Conservation (phyloP, 2,113 vertebrate species). For the Corydoras maculifer region DNA sequence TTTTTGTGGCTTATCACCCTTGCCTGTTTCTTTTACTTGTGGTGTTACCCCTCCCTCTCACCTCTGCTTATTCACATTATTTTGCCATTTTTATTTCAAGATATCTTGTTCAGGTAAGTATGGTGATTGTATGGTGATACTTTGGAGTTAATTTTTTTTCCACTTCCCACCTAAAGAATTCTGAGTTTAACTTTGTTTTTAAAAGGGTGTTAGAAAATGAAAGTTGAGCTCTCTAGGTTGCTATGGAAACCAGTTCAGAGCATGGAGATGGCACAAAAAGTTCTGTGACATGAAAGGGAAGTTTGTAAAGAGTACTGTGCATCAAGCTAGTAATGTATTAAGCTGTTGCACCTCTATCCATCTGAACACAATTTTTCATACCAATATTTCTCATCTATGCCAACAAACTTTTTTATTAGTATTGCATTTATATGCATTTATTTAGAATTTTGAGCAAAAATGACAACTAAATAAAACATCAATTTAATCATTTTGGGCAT, state of each 20-base stretch:
- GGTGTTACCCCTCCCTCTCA: constrained; percentile 4
- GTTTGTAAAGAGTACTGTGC: not conserved
- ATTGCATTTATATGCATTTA: too few relatives aligned
- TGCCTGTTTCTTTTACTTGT: constrained; percentile 11
- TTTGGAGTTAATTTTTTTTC: constrained; percentile 24
- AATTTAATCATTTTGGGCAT: too few relatives aligned
- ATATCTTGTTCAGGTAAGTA: constrained; percentile 20
- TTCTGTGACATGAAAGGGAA: constrained; percentile 16
- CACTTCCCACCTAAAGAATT: constrained; percentile 18
- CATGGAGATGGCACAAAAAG: constrained; percentile 20
- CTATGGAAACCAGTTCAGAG: constrained; percentile 38
- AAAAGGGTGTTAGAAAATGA: constrained; percentile 19
- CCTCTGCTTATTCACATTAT: constrained; percentile 14
- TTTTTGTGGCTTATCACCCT: constrained; percentile 14
- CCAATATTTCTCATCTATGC: too few relatives aligned
- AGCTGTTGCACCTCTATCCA: not conserved
- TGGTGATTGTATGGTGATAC: constrained; percentile 7
- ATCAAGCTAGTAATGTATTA: not conserved
- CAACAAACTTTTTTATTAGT: too few relatives aligned
- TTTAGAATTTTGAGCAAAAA: too few relatives aligned
- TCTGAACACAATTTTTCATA: too few relatives aligned
- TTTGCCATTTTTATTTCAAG: constrained; percentile 20
- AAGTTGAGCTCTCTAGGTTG: constrained; percentile 33
- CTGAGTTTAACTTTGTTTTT: constrained; percentile 36
- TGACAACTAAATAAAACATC: too few relatives aligned